phyloP scores from a whole-genome alignment of 2,113 vertebrate genomes.

The Cyanistes caeruleus region DNA sequence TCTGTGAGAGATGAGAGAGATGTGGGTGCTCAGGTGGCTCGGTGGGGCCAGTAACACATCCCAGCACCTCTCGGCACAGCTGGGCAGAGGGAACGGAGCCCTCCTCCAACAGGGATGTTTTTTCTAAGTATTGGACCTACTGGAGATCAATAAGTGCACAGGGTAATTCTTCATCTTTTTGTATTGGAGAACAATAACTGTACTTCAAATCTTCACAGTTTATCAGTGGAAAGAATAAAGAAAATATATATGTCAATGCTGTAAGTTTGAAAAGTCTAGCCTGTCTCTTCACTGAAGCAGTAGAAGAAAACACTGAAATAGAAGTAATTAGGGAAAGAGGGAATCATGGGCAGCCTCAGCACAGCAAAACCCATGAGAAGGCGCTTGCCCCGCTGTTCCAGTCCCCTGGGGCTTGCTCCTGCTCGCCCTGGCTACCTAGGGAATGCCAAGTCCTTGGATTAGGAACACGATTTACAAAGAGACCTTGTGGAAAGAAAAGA shows the following conservation, averaged over 20 bases:
- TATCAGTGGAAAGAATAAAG: background rate
- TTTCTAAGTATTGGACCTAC: background rate
- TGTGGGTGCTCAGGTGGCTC: background rate
- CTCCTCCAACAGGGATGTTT: background rate
- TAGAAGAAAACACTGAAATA: background rate
- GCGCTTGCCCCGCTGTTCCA: accelerated
- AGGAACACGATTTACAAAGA: background rate
- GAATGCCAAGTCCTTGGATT: background rate
- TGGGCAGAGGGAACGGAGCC: background rate
- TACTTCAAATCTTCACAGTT: background rate
- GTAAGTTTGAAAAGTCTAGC: background rate
- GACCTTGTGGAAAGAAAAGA: background rate
- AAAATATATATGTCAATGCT: background rate
- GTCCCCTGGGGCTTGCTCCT: background rate
- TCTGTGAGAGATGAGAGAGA: background rate
- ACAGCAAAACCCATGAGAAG: background rate
- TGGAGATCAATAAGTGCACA: background rate
- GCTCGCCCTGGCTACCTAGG: background rate
- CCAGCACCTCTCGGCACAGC: background rate
- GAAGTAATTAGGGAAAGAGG: background rate
- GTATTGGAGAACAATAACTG: background rate
- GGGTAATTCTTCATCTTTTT: background rate
- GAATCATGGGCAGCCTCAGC: background rate
- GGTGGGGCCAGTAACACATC: accelerated
- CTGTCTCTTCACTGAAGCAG: background rate